These are phyloP conservation scores for Lithophane socia DNA, from an alignment of 2,888 invertebrate species.

Conservation along the genomic window DNA sequence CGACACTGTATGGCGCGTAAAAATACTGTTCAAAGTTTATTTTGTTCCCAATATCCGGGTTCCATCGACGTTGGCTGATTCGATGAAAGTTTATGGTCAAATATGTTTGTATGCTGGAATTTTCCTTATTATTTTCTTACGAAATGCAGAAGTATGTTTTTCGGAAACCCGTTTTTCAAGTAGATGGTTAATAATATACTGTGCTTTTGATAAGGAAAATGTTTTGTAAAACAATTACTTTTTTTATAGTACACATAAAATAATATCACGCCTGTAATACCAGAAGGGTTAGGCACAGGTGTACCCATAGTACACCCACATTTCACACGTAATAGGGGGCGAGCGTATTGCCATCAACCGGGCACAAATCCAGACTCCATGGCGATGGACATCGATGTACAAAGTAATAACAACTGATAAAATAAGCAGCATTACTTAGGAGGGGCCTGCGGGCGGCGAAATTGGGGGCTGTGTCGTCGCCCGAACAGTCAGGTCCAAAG, in stretches of 20 bases:
- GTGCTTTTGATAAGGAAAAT: constrained; percentile 21
- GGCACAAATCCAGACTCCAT: too few species aligned
- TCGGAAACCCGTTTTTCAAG: constrained; percentile 16
- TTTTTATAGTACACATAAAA: constrained; percentile 5
- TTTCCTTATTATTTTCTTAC: constrained; percentile 51
- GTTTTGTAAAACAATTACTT: constrained; percentile 10
- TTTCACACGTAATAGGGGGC: too few species aligned
- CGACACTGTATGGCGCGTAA: constrained; percentile 25
- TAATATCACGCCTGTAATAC: too few species aligned
- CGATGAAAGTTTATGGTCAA: constrained; percentile 53
- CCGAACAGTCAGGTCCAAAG: too few species aligned
- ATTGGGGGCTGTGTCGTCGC: too few species aligned
- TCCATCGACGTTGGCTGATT: constrained; percentile 46
- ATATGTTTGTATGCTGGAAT: constrained; percentile 25
- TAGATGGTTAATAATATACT: not conserved
- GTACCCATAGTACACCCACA: too few species aligned
- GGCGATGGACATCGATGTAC: not conserved
- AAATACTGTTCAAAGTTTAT: constrained; percentile 45
- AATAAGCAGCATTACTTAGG: not conserved
- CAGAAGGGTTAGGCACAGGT: too few species aligned
- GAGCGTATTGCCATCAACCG: too few species aligned
- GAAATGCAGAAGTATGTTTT: constrained; percentile 21
- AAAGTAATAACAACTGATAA: not conserved
- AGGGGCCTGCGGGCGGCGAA: too few species aligned
- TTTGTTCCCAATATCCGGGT: constrained; percentile 49